These are phyloP conservation scores for Xiphophorus maculatus DNA, from an alignment of 2,113 vertebrate genomes.

Conservation along the genomic window DNA sequence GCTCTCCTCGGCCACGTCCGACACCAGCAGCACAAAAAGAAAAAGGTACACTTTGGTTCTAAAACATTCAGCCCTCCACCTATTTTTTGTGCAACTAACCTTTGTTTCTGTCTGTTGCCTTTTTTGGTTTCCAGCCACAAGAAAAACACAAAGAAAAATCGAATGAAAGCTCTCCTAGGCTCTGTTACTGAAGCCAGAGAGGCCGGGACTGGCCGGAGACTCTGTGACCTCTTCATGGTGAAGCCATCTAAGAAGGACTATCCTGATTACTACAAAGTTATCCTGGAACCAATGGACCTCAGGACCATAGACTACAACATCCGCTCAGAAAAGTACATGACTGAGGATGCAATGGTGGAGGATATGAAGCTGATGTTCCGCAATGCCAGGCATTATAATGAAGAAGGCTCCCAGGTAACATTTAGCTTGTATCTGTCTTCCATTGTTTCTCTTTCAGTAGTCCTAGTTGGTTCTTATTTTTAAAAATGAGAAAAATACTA, in stretches of 20 bases:
- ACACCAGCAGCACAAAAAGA: slow-evolving; percentile 92
- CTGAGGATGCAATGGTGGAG: slow-evolving; percentile 92
- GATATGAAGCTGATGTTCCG: slow-evolving; percentile 98
- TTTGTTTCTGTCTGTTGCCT: not conserved
- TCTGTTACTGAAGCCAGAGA: slow-evolving; percentile 92
- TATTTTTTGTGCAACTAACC: not conserved
- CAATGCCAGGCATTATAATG: slow-evolving; percentile 97
- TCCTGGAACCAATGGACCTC: slow-evolving; percentile 97
- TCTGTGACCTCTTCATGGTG: slow-evolving; percentile 97
- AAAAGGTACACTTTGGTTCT: slow-evolving; percentile 86
- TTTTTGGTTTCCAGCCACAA: slow-evolving; percentile 81
- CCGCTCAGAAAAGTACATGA: slow-evolving; percentile 91
- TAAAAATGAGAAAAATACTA: not conserved
- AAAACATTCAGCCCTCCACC: not conserved
- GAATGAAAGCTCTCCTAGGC: slow-evolving; percentile 93
- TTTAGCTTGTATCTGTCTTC: not conserved
- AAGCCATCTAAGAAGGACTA: slow-evolving; percentile 99
- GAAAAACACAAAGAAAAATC: slow-evolving; percentile 94
- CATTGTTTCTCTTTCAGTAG: not conserved
- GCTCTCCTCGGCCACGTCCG: slow-evolving; percentile 95
- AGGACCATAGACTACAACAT: slow-evolving; percentile 97
- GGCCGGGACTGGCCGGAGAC: slow-evolving; percentile 85
- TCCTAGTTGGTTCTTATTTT: not conserved
- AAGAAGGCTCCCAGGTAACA: slow-evolving; percentile 95
- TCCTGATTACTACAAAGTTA: slow-evolving; percentile 98